A percentile compares a stretch with the other conserved stretches of the same genome.
Evolutionary conservation across 92 coral and sea anemone genomes (phyloP).

Genomic region (Micromussa lordhowensis): DNA sequence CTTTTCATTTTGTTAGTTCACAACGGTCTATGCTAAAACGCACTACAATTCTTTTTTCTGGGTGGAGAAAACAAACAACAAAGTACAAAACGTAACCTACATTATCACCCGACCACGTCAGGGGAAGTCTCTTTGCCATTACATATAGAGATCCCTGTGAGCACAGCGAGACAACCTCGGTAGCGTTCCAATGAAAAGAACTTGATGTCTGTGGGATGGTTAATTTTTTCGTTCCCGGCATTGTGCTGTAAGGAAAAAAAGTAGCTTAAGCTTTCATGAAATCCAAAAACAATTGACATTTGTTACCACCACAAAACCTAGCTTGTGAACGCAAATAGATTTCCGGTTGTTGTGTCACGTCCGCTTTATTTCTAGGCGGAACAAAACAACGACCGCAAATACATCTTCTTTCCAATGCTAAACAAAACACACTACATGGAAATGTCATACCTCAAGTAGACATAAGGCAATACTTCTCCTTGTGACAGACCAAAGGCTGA

Average conservation of each 20-base stretch:
- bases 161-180: constrained; percentile 46
- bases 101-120: constrained; percentile 16
- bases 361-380: too few species aligned
- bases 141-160: constrained; percentile 47
- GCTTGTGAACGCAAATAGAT: too few species aligned
- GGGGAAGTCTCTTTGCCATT: constrained; percentile 25
- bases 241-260: constrained; percentile 15
- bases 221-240: constrained; percentile 52
- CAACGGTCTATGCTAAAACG: too few species aligned
- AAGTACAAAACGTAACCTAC: neutral
- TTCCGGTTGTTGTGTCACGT: too few species aligned
- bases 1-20: too few species aligned
- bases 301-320: neutral
- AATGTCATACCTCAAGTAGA: constrained; percentile 48
- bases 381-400: too few species aligned
- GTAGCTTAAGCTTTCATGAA: too few species aligned
- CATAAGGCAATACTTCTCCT: constrained; percentile 47
- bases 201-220: constrained; percentile 37
- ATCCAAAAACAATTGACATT: neutral
- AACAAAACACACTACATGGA: too few species aligned
- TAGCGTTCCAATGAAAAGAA: constrained; percentile 49
- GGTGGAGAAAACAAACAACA: too few species aligned
- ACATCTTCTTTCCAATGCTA: too few species aligned
- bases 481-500: constrained; percentile 51
- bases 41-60: too few species aligned